phyloP scores from a whole-genome alignment of 2,113 vertebrate genomes.

The Passer montanus region DNA sequence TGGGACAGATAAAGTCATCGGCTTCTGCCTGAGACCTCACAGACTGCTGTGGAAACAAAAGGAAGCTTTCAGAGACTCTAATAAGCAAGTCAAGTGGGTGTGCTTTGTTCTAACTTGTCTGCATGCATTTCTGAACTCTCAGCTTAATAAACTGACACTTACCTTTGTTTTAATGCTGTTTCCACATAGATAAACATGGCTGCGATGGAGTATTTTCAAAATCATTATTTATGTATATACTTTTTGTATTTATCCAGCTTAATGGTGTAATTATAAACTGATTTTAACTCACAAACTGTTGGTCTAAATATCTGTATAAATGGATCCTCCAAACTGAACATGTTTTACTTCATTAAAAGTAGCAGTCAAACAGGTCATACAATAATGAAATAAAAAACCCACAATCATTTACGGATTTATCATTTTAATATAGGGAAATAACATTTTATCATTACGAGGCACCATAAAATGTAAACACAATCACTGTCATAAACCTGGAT shows the following conservation, averaged over 20 bases:
- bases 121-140: constrained; percentile 67
- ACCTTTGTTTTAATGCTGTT: constrained; percentile 48
- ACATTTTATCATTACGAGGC: constrained; percentile 91
- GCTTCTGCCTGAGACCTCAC: background rate
- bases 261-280: constrained; percentile 46
- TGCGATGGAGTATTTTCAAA: constrained; percentile 8
- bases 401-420: constrained; percentile 77
- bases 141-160: constrained; percentile 26
- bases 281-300: constrained; percentile 6
- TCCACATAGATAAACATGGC: constrained; percentile 17
- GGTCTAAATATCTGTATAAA: constrained; percentile 11
- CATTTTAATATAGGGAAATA: constrained; percentile 89
- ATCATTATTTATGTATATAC: constrained; percentile 23
- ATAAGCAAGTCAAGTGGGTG: background rate
- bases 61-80: constrained; percentile 3
- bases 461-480: constrained; percentile 97
- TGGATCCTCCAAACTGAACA: background rate
- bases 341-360: background rate
- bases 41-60: constrained; percentile 39
- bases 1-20: background rate
- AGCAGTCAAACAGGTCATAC: background rate
- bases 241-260: constrained; percentile 52
- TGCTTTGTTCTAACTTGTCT: constrained; percentile 60
- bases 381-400: constrained; percentile 68
- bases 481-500: constrained; percentile 92